Evolutionary conservation across 2,888 invertebrate species (phyloP), one percentile per base, ranked within the genome.

Genomic region (Pimpla rufipes): DNA sequence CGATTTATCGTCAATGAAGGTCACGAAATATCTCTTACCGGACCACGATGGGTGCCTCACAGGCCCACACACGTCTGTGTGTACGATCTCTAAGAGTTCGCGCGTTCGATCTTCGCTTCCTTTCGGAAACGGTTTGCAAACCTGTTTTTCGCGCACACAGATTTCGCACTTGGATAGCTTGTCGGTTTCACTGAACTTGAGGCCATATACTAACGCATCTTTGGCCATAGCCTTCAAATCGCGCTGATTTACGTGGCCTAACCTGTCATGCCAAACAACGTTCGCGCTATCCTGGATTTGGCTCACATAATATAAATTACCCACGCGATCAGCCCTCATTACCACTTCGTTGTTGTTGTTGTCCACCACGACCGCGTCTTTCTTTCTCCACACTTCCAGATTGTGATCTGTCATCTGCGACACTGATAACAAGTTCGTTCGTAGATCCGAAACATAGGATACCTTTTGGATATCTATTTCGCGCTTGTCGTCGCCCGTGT

Each of bases 1-100:
- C 7, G 85, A 81, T 57, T 75, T 40, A 66, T 89, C 88, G 37
- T 90, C 88, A 7, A 88, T 88, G 55, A 90, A 89, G 13, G 83
- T 85, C 0, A 85, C 68, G 37, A 88, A 87, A 74, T 89, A 90
- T 76, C 37, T 84, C 0, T 82, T 73, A 10, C 82, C 71, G 37
- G 86, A 87, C 8, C 77, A 67, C 1, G 88, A 88, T 29, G 45
- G 50, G 1, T 70, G 66, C 40, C 83, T 52, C 81, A 86, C 83
- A 0, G 88, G 88, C 0, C 87, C 85, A 45, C 84, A 85, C 2
- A 88, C 70, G 66, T 86, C 89, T 2, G 84, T 82, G 40, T 88
- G 88, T 3, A 89, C 73, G 11, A 89, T 76, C 16, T 52, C 52
- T 21, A 52, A 52, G 5, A 52, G 8, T 10, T 88, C 85, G 7